A percentile compares a stretch with the other conserved stretches of the same genome.
These are phyloP conservation scores for Dreissena rostriformis DNA, from an alignment of 1,140 invertebrate species.

Conservation along the genomic window DNA sequence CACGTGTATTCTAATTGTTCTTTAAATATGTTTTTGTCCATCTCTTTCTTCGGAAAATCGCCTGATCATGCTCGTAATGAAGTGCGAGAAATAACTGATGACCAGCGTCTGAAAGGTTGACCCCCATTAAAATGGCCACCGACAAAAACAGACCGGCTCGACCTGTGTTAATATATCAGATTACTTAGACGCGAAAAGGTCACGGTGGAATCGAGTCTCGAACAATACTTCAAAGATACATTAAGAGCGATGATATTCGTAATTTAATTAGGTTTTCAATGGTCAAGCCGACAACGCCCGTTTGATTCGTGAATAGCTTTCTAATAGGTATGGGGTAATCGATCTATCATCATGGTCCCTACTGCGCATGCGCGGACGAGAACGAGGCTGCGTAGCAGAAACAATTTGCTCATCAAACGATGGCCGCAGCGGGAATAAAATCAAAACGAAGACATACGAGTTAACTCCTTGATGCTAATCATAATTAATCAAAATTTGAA, in stretches of 20 bases:
- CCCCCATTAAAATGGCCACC: not conserved
- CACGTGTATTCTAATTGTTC: not conserved
- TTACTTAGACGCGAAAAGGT: conserved; percentile 8
- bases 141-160: conserved; percentile 11
- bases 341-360: conserved; percentile 14
- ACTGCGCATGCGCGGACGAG: no score
- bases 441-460: no score
- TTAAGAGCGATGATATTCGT: conserved; percentile 32
- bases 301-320: no score
- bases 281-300: not conserved
- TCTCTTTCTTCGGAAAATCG: not conserved
- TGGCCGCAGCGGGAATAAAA: no score
- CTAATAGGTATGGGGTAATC: conserved; percentile 23
- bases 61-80: conserved; percentile 2
- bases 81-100: conserved; percentile 4
- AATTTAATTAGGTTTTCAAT: conserved; percentile 31
- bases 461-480: no score
- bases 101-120: not conserved
- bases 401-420: no score
- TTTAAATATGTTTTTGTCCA: conserved; percentile 5
- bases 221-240: conserved; percentile 49
- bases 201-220: not conserved
- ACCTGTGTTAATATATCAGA: conserved; percentile 11
- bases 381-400: no score
- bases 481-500: no score